These are phyloP conservation scores for Acromyrmex heyeri DNA, from an alignment of 1,140 invertebrate species.

Conservation along the genomic window DNA sequence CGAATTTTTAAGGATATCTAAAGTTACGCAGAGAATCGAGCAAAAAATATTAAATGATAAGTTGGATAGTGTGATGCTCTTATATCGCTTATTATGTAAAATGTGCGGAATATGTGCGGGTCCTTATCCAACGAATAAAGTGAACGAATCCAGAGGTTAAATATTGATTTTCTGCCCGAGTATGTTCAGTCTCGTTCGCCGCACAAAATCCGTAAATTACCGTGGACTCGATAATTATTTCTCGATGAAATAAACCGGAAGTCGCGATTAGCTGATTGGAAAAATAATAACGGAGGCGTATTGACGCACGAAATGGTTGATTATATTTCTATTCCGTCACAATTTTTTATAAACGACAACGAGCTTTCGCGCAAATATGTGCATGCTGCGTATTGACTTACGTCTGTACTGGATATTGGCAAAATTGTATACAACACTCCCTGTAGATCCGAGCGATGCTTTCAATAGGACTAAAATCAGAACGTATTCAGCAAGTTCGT, in stretches of 20 bases:
- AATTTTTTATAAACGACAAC: background rate
- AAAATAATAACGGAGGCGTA: background rate
- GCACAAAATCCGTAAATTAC: conserved; percentile 37
- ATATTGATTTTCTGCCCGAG: conserved; percentile 60
- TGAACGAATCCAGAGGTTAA: conserved; percentile 50
- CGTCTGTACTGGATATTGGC: conserved; percentile 53
- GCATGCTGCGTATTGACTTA: background rate
- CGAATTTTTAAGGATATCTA: background rate
- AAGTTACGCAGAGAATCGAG: background rate
- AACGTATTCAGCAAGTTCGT: background rate
- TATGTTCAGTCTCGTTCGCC: conserved; percentile 31
- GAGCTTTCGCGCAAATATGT: background rate
- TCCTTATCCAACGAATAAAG: conserved; percentile 39
- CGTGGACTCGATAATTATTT: conserved; percentile 38
- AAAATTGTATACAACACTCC: conserved; percentile 39
- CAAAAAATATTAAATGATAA: conserved; percentile 18
- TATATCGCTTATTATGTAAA: conserved; percentile 4
- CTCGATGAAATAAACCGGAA: conserved; percentile 27
- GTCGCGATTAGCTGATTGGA: background rate
- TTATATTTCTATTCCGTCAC: background rate
- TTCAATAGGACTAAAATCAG: conserved; percentile 30
- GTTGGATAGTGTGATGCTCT: background rate
- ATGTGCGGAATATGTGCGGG: background rate
- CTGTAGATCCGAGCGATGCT: background rate
- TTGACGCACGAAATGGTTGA: background rate